phyloP scores from a whole-genome alignment of 2,113 vertebrate genomes.

The Lates calcarifer region DNA sequence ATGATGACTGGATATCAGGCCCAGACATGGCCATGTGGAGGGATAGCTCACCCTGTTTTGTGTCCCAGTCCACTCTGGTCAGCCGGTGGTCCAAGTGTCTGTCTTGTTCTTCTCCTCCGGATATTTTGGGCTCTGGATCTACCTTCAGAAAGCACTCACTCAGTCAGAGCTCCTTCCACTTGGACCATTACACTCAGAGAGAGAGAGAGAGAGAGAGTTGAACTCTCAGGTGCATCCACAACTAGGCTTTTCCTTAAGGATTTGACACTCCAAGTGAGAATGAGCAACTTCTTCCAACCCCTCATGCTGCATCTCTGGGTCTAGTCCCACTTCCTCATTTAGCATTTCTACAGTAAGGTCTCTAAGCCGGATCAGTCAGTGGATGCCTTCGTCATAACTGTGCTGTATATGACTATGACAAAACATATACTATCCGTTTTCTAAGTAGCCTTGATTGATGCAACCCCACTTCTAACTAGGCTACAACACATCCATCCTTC shows the following conservation, averaged over 20 bases:
- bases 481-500: neutral
- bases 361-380: neutral
- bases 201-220: no score
- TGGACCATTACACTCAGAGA: neutral
- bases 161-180: constrained; percentile 1
- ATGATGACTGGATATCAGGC: neutral
- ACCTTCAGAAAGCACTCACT: neutral
- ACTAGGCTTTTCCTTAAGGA: neutral
- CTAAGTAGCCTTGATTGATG: neutral
- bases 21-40: neutral
- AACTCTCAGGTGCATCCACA: neutral
- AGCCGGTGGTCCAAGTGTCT: neutral
- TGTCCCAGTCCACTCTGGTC: neutral
- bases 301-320: neutral
- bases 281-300: neutral
- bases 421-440: neutral
- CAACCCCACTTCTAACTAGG: neutral
- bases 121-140: neutral
- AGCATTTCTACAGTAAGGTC: constrained; percentile 10
- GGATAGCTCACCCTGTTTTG: neutral
- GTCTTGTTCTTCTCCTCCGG: neutral
- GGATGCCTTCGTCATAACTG: neutral
- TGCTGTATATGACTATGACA: neutral
- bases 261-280: neutral
- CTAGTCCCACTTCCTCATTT: neutral